Evolutionary conservation across 2,797 vertebrate species (phyloP).

Genomic region (Ara ararauna): DNA sequence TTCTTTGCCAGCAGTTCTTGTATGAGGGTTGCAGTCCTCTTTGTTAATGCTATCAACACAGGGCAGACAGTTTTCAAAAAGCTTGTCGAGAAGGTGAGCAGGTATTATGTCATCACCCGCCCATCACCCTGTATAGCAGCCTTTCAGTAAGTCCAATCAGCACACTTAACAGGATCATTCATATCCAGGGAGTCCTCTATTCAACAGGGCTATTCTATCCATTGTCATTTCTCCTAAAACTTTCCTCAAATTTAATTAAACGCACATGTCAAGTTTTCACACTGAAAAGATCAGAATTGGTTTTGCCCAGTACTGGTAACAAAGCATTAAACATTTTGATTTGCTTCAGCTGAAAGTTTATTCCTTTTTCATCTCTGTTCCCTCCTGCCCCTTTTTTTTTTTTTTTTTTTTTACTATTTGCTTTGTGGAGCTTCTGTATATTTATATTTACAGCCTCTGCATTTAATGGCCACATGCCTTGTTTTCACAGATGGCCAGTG

Average conservation of each 20-base stretch:
- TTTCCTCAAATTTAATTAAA: slow-evolving; percentile 61
- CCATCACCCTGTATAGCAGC: slow-evolving; percentile 60
- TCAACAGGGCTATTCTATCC: neutral
- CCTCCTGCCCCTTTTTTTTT: fast-evolving
- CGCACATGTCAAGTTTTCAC: slow-evolving; percentile 61
- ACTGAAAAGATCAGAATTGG: slow-evolving; percentile 63
- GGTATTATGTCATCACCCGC: slow-evolving; percentile 62
- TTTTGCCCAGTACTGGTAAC: slow-evolving; percentile 69
- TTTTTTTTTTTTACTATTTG: slow-evolving; percentile 65
- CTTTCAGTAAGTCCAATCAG: slow-evolving; percentile 53
- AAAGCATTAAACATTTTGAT: slow-evolving; percentile 76
- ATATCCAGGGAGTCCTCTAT: slow-evolving; percentile 29
- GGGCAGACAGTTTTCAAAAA: slow-evolving; percentile 66
- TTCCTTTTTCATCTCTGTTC: neutral
- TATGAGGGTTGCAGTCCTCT: neutral
- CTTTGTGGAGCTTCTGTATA: slow-evolving; percentile 79
- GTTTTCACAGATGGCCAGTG: slow-evolving; percentile 86
- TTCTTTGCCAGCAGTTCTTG: slow-evolving; percentile 40
- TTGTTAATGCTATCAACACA: slow-evolving; percentile 59
- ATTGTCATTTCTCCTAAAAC: slow-evolving; percentile 43
- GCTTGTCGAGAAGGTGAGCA: slow-evolving; percentile 26
- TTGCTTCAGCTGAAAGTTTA: slow-evolving; percentile 75
- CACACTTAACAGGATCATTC: slow-evolving; percentile 33
- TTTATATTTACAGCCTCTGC: slow-evolving; percentile 85
- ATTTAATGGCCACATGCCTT: slow-evolving; percentile 83